Conservation (phyloP, 1,140 invertebrate genomes). For the Drosophila pachea region DNA sequence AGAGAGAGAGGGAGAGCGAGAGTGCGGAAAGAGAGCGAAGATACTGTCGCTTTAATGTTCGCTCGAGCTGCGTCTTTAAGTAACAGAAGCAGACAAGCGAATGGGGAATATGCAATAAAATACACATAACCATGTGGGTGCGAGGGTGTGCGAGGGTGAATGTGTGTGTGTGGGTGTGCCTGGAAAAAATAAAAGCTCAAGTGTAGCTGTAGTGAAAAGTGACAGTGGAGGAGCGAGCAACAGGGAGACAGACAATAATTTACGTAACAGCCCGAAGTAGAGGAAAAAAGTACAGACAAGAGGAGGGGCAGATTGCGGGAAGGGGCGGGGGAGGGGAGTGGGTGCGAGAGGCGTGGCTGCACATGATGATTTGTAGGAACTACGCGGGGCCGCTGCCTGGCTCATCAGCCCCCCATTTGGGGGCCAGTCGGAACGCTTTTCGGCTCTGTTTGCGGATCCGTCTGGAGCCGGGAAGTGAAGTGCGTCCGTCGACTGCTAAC, state of each 20-base stretch:
- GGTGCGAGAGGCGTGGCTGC: slow-evolving; percentile 6
- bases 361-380: slow-evolving; percentile 59
- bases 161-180: slow-evolving; percentile 7
- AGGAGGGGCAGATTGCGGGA: slow-evolving; percentile 24
- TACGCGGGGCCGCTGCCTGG: slow-evolving; percentile 50
- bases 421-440: too few species aligned
- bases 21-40: slow-evolving; percentile 15
- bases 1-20: background rate
- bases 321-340: background rate
- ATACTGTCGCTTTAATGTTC: slow-evolving; percentile 63
- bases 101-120: slow-evolving; percentile 72
- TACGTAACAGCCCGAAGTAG: slow-evolving; percentile 65
- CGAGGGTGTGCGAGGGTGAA: background rate
- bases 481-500: slow-evolving; percentile 48
- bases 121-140: slow-evolving; percentile 46
- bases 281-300: slow-evolving; percentile 5
- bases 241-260: slow-evolving; percentile 72
- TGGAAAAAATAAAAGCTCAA: slow-evolving; percentile 47
- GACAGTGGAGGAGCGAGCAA: slow-evolving; percentile 57
- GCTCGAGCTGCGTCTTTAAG: slow-evolving; percentile 52
- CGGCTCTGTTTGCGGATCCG: slow-evolving; percentile 33
- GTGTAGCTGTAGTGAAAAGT: slow-evolving; percentile 66
- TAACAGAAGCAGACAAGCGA: slow-evolving; percentile 44
- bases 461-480: slow-evolving; percentile 45
- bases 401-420: slow-evolving; percentile 30